phyloP scores from a whole-genome alignment of 2,113 vertebrate genomes.

The Oryzias woworae region DNA sequence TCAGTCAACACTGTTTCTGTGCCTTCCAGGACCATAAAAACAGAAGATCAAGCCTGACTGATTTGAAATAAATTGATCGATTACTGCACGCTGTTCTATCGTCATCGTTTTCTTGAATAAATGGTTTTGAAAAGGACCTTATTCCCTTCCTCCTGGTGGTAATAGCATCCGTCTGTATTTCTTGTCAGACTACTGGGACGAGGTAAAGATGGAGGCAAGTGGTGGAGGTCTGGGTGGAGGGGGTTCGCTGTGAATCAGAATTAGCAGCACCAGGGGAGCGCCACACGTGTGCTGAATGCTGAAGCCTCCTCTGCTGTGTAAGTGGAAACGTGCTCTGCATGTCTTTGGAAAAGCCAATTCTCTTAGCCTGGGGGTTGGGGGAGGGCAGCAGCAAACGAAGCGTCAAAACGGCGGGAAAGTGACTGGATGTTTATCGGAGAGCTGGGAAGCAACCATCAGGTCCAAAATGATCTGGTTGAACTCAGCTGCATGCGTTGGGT shows the following conservation, averaged over 20 bases:
- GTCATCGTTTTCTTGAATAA: no score
- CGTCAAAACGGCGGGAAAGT: constrained; percentile 14
- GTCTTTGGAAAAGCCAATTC: background rate
- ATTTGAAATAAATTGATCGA: no score
- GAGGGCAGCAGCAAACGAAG: background rate
- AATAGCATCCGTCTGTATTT: no score
- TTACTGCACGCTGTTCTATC: no score
- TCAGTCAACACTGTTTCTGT: no score
- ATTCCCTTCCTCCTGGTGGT: no score
- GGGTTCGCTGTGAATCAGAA: constrained; percentile 42
- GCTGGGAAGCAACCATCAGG: background rate
- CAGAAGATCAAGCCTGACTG: no score
- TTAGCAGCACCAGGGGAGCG: constrained; percentile 27
- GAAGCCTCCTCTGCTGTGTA: constrained; percentile 12
- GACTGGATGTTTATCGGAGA: constrained; percentile 3
- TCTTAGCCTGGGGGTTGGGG: constrained; percentile 10
- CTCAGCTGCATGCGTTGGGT: no score
- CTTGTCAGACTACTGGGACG: background rate
- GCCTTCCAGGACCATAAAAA: no score
- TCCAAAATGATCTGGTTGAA: no score
- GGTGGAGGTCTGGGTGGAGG: background rate
- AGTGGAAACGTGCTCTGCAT: constrained; percentile 48
- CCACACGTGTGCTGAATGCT: constrained; percentile 31
- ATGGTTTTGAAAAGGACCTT: no score
- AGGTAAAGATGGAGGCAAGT: background rate